phyloP scores from a whole-genome alignment of 2,113 vertebrate species.

The Megaleporinus macrocephalus region DNA sequence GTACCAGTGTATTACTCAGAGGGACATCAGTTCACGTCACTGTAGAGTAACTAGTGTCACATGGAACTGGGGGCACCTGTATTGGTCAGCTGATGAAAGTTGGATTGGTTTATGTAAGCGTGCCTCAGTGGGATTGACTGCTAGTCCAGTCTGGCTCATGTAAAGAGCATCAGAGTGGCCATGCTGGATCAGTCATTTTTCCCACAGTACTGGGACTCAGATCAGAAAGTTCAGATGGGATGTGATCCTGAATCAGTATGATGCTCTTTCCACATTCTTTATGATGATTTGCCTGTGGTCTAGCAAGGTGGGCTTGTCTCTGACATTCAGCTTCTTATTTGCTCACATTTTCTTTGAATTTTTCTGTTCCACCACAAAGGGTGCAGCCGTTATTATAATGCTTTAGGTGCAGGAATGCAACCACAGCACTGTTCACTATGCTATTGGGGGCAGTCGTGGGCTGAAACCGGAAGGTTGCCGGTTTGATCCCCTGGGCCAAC shows the following conservation, averaged over 20 bases:
- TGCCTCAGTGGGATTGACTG: constrained; percentile 1
- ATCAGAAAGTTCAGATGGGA: not conserved
- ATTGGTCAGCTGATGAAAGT: constrained; percentile 26
- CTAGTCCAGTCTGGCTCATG: not conserved
- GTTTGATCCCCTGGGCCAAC: too few species aligned
- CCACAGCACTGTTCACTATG: too few species aligned
- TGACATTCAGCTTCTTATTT: too few species aligned
- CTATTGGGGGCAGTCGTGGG: too few species aligned
- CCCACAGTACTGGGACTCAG: not conserved
- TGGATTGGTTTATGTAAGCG: constrained; percentile 37
- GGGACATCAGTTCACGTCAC: not conserved
- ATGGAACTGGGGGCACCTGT: not conserved
- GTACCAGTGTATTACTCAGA: not conserved
- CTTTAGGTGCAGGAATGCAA: too few species aligned
- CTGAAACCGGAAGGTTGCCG: too few species aligned
- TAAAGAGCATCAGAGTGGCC: not conserved
- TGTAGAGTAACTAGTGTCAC: not conserved
- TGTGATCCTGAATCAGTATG: not conserved
- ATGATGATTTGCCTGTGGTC: not conserved
- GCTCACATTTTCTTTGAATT: too few species aligned
- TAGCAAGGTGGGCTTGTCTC: not conserved
- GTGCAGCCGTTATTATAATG: too few species aligned
- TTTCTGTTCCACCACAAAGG: too few species aligned
- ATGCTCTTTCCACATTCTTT: not conserved
- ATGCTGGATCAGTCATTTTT: not conserved